These are phyloP conservation scores for Chromis chromis DNA, from an alignment of 2,797 vertebrate genomes.

Conservation along the genomic window DNA sequence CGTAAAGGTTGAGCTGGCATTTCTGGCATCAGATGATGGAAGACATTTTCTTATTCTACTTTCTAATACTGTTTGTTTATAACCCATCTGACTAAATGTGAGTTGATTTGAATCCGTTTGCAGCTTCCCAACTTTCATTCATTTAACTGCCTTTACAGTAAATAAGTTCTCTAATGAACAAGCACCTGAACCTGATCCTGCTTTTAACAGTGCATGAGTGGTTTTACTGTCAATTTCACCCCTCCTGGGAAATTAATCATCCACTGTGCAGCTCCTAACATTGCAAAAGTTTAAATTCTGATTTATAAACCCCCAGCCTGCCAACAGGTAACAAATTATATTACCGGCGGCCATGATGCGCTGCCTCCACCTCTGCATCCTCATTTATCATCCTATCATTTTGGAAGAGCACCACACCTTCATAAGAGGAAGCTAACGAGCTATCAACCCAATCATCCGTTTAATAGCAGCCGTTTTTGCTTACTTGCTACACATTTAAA, in stretches of 20 bases:
- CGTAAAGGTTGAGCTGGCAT: conserved; percentile 38
- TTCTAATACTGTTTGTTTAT: background rate
- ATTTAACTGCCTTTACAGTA: background rate
- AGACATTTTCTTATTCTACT: background rate
- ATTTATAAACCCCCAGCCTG: conserved; percentile 8
- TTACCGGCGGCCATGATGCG: background rate
- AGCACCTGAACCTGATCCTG: conserved; percentile 3
- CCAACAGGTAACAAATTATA: background rate
- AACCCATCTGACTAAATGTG: background rate
- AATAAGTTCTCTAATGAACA: conserved; percentile 5
- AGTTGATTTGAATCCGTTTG: conserved; percentile 19
- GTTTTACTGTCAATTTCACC: conserved; percentile 17
- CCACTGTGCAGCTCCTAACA: background rate
- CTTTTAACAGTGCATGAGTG: background rate
- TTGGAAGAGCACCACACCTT: background rate
- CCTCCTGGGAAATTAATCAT: background rate
- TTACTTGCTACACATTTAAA: background rate
- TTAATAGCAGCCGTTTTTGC: background rate
- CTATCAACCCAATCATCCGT: background rate
- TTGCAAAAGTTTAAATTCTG: conserved; percentile 8
- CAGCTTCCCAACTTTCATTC: background rate
- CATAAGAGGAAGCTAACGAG: background rate
- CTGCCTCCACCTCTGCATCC: background rate
- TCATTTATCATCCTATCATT: background rate
- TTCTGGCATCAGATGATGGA: conserved; percentile 15